phyloP scores from a whole-genome alignment of 2,113 vertebrate genomes.

The Leptocoma aspasia region DNA sequence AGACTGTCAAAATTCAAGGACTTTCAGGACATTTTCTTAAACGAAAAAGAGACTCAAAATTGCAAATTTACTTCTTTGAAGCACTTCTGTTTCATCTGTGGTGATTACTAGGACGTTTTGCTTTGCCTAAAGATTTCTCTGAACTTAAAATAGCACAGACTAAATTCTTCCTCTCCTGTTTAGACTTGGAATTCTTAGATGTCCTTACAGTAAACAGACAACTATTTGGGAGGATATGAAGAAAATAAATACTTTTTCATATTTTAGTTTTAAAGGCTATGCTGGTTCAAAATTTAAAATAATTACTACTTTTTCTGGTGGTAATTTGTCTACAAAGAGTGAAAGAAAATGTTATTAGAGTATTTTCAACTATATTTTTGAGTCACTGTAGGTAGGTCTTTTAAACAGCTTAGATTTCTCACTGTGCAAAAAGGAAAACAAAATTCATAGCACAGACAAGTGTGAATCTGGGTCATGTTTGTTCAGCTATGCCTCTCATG shows the following conservation, averaged over 20 bases:
- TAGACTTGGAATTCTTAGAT: neutral
- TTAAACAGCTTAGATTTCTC: neutral
- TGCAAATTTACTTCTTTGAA: slow-evolving; percentile 51
- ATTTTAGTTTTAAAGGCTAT: neutral
- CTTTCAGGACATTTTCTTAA: slow-evolving; percentile 47
- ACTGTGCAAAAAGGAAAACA: neutral
- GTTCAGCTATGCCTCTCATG: slow-evolving; percentile 8
- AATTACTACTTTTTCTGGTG: neutral
- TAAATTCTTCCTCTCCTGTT: neutral
- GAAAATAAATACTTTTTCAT: neutral
- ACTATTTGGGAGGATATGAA: neutral
- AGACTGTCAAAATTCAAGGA: slow-evolving; percentile 53
- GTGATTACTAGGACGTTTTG: slow-evolving; percentile 31
- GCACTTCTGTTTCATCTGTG: slow-evolving; percentile 29
- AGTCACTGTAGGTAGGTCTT: neutral
- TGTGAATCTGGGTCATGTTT: slow-evolving; percentile 30
- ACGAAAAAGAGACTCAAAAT: slow-evolving; percentile 8
- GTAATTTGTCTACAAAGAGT: neutral
- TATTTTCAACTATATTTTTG: neutral
- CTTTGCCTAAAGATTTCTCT: slow-evolving; percentile 13
- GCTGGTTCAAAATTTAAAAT: neutral
- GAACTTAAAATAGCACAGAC: slow-evolving; percentile 45
- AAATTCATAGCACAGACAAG: neutral
- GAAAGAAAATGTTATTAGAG: neutral
- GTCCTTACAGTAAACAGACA: neutral